Evolutionary conservation across 1,140 invertebrate species (phyloP).

Genomic region (Harpegnathos saltator): DNA sequence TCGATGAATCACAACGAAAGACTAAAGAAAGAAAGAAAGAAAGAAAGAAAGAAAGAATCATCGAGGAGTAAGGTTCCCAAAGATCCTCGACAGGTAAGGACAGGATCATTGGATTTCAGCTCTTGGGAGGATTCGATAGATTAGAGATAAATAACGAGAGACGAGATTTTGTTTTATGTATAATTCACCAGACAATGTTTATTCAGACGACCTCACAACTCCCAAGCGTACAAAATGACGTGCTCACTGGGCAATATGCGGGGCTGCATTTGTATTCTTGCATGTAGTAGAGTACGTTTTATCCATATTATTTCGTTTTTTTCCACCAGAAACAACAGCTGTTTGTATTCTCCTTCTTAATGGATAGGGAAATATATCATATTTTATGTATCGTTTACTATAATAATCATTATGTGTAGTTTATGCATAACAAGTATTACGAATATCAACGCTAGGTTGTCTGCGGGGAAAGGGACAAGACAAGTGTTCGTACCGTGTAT

Average conservation of each 20-base stretch:
- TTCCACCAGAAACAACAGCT: slow-evolving; percentile 75
- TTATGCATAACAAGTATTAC: slow-evolving; percentile 86
- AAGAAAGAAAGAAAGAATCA: not conserved
- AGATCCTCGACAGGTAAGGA: not conserved
- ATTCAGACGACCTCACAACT: slow-evolving; percentile 90
- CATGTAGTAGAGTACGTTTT: slow-evolving; percentile 75
- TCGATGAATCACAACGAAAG: not conserved
- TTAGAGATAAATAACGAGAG: slow-evolving; percentile 75
- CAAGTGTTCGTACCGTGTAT: slow-evolving; percentile 38
- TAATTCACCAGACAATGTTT: slow-evolving; percentile 90
- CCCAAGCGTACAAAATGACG: slow-evolving; percentile 88
- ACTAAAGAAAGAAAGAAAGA: not conserved
- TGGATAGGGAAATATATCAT: slow-evolving; percentile 87
- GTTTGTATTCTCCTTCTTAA: slow-evolving; percentile 83
- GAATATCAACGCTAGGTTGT: slow-evolving; percentile 86
- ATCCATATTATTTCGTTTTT: slow-evolving; percentile 64
- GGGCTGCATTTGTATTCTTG: slow-evolving; percentile 84
- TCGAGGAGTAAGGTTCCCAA: not conserved
- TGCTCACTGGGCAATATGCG: slow-evolving; percentile 87
- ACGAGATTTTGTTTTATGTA: slow-evolving; percentile 79
- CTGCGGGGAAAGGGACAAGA: slow-evolving; percentile 68
- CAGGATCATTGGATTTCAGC: not conserved
- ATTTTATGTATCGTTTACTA: slow-evolving; percentile 86
- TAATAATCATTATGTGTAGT: slow-evolving; percentile 86
- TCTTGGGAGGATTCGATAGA: not conserved